Percentiles rank a stretch among this genome's conserved stretches.
phyloP scores from a whole-genome alignment of 2,113 vertebrate species.

The Scomber colias region DNA sequence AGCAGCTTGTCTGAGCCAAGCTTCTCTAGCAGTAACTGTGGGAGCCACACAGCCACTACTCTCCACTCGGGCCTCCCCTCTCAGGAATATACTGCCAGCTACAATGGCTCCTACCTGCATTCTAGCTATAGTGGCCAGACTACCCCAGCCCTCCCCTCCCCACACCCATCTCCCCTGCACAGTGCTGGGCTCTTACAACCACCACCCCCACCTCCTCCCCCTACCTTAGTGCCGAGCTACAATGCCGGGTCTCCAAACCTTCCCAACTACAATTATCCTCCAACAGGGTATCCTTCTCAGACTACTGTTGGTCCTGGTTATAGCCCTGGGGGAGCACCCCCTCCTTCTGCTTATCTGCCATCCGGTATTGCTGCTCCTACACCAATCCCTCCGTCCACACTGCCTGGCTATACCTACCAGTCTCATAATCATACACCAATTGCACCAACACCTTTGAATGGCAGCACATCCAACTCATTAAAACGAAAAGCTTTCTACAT shows the following conservation, averaged over 20 bases:
- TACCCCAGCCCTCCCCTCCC: slow-evolving; percentile 93
- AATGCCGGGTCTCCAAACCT: slow-evolving; percentile 94
- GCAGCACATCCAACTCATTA: slow-evolving; percentile 95
- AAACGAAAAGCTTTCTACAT: slow-evolving; percentile 99
- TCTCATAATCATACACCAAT: slow-evolving; percentile 94
- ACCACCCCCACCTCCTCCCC: slow-evolving; percentile 89
- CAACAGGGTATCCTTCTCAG: slow-evolving; percentile 95
- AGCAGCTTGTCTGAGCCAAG: slow-evolving; percentile 95
- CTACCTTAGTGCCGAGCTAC: slow-evolving; percentile 95
- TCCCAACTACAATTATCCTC: slow-evolving; percentile 95
- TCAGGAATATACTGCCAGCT: slow-evolving; percentile 98
- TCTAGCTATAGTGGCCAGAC: slow-evolving; percentile 94
- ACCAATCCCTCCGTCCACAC: slow-evolving; percentile 93
- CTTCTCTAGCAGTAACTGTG: slow-evolving; percentile 97
- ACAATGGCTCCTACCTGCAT: slow-evolving; percentile 97
- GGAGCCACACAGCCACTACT: slow-evolving; percentile 93
- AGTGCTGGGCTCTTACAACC: slow-evolving; percentile 96
- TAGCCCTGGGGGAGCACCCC: slow-evolving; percentile 93
- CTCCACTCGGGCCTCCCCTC: slow-evolving; percentile 96
- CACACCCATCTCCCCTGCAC: slow-evolving; percentile 96
- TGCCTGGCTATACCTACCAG: slow-evolving; percentile 97
- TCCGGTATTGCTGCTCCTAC: slow-evolving; percentile 97
- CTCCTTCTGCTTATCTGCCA: slow-evolving; percentile 95
- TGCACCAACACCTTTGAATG: slow-evolving; percentile 93
- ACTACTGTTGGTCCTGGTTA: slow-evolving; percentile 93